Evolutionary conservation across 1,140 invertebrate genomes (phyloP).

Genomic region (Bombus consobrinus): DNA sequence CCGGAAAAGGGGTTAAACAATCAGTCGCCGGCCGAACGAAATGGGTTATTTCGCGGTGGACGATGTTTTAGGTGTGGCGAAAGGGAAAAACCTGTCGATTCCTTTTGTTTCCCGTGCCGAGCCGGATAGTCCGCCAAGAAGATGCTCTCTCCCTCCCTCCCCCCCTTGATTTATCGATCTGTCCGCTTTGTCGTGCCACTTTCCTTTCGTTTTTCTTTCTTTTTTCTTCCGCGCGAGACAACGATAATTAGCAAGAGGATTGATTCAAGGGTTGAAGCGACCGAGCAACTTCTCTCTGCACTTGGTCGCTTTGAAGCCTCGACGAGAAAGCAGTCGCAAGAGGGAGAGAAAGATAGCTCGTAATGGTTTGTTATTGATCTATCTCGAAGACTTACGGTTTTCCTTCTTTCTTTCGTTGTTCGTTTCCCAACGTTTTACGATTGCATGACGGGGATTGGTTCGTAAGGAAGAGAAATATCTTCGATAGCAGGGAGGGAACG

Average conservation of each 20-base stretch:
- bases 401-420: conserved; percentile 65
- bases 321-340: conserved; percentile 16
- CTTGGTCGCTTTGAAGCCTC: conserved; percentile 35
- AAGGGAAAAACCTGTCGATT: conserved; percentile 58
- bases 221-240: conserved; percentile 5
- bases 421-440: conserved; percentile 46
- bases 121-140: conserved; percentile 15
- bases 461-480: conserved; percentile 41
- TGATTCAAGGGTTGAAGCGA: conserved; percentile 27
- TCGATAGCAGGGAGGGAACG: conserved; percentile 4
- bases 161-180: conserved; percentile 26
- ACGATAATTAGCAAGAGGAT: conserved; percentile 41
- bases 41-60: conserved; percentile 47
- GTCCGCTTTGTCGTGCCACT: conserved; percentile 6
- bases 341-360: conserved; percentile 62
- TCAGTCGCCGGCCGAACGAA: conserved; percentile 25
- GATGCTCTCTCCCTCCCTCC: background rate
- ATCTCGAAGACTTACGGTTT: conserved; percentile 67
- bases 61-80: conserved; percentile 40
- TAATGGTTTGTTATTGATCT: conserved; percentile 80
- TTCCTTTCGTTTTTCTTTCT: background rate
- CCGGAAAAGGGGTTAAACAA: conserved; percentile 38
- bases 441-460: background rate
- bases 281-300: background rate
- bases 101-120: conserved; percentile 2